A percentile compares a stretch with the other conserved stretches of the same genome.
These are phyloP conservation scores for Australoheros scitulus DNA, from an alignment of 2,113 vertebrate genomes.

Conservation along the genomic window DNA sequence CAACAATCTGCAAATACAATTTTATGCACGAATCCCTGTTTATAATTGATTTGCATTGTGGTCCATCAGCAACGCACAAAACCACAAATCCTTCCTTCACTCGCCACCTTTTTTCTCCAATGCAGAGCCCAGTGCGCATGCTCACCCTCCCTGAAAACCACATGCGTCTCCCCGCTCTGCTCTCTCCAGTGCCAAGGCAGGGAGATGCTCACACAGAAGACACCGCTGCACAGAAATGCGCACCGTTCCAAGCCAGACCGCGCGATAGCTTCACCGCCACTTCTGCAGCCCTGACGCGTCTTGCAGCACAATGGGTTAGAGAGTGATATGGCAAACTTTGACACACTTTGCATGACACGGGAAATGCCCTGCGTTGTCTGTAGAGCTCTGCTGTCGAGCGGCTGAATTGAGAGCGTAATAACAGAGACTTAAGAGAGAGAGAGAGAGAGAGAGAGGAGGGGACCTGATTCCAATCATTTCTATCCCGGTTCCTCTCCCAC, in stretches of 20 bases:
- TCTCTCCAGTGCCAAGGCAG: slow-evolving; percentile 37
- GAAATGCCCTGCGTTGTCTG: slow-evolving; percentile 34
- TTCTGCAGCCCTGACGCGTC: background rate
- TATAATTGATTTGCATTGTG: background rate
- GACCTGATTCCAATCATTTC: slow-evolving; percentile 39
- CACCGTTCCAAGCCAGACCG: slow-evolving; percentile 12
- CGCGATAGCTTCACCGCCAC: slow-evolving; percentile 21
- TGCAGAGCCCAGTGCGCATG: slow-evolving; percentile 59
- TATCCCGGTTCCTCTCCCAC: slow-evolving; percentile 29
- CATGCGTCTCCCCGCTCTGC: slow-evolving; percentile 55
- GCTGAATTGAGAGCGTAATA: slow-evolving; percentile 55
- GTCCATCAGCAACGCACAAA: background rate
- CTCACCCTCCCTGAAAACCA: slow-evolving; percentile 52
- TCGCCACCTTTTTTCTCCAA: background rate
- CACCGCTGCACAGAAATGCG: slow-evolving; percentile 45
- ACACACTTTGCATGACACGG: slow-evolving; percentile 48
- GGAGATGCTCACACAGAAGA: slow-evolving; percentile 57
- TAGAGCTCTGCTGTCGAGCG: slow-evolving; percentile 47
- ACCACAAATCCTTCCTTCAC: background rate
- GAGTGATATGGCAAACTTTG: slow-evolving; percentile 60
- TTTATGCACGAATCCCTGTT: background rate
- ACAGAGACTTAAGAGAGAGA: slow-evolving; percentile 39
- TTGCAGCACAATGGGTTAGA: slow-evolving; percentile 49
- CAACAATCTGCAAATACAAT: background rate
- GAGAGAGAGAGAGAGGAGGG: background rate